Percentiles rank a stretch among this genome's conserved stretches.
Conservation (phyloP, 2,797 vertebrate species). For the Chaetodon trifasciatus region DNA sequence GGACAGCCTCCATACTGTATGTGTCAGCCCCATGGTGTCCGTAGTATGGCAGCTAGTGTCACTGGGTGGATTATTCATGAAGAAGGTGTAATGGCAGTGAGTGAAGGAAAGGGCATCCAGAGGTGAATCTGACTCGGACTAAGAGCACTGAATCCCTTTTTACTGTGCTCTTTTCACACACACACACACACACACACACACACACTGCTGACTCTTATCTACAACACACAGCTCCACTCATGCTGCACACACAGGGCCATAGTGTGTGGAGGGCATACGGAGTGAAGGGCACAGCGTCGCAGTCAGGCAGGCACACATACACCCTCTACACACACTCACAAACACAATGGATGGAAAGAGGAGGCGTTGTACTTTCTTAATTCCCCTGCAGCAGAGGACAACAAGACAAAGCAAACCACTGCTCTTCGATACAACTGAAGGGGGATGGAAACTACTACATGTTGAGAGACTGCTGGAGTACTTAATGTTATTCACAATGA, state of each 20-base stretch:
- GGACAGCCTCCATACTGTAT: conserved; percentile 33
- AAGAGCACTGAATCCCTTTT: conserved; percentile 41
- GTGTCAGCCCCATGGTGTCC: conserved; percentile 31
- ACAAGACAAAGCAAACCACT: conserved; percentile 55
- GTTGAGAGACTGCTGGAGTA: conserved; percentile 42
- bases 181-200: conserved; percentile 13
- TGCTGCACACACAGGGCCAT: conserved; percentile 68
- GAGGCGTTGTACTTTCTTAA: conserved; percentile 63
- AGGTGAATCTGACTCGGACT: conserved; percentile 72
- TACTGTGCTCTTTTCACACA: conserved; percentile 28
- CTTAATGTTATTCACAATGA: conserved; percentile 40
- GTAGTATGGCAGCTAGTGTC: conserved; percentile 39
- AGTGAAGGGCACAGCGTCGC: conserved; percentile 69
- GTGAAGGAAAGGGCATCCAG: conserved; percentile 77
- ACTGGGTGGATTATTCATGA: conserved; percentile 75
- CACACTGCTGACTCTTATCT: conserved; percentile 70
- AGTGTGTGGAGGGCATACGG: conserved; percentile 67
- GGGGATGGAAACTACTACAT: conserved; percentile 25
- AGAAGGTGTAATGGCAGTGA: conserved; percentile 61
- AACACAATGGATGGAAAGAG: conserved; percentile 40
- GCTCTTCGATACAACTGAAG: conserved; percentile 27
- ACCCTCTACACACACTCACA: conserved; percentile 11
- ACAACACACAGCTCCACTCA: conserved; percentile 74
- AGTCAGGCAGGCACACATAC: conserved; percentile 47
- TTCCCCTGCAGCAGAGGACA: conserved; percentile 58